These are phyloP conservation scores for Calidris pygmaea DNA, from an alignment of 2,113 vertebrate genomes.

Conservation along the genomic window DNA sequence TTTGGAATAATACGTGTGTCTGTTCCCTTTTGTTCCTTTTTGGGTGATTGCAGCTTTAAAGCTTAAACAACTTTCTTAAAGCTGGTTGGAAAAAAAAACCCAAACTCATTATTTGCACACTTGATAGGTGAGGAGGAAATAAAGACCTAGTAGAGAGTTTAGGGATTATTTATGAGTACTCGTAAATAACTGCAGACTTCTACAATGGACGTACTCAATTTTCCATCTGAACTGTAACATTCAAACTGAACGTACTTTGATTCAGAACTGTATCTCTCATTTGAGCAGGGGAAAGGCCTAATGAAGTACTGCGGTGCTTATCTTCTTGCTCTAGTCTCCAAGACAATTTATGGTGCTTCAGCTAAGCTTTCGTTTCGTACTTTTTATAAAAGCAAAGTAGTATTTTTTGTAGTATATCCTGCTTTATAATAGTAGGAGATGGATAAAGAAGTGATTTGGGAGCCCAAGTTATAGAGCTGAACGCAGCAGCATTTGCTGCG, in stretches of 20 bases:
- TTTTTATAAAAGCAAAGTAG: neutral
- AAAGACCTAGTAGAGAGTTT: neutral
- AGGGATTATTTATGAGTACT: neutral
- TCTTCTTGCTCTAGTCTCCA: neutral
- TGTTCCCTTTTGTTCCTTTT: neutral
- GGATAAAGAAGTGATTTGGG: neutral
- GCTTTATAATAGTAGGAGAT: neutral
- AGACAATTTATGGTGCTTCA: neutral
- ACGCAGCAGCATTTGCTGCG: neutral
- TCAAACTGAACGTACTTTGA: neutral
- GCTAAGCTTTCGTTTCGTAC: neutral
- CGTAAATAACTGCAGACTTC: neutral
- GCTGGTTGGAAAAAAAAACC: neutral
- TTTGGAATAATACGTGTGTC: neutral
- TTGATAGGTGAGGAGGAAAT: slow-evolving; percentile 21
- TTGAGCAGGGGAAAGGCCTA: neutral
- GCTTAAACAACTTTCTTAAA: neutral
- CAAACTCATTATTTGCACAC: neutral
- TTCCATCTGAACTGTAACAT: neutral
- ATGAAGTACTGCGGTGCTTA: neutral
- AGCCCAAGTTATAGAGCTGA: neutral
- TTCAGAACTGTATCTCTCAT: neutral
- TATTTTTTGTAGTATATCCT: neutral
- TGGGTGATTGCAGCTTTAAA: neutral
- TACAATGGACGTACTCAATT: neutral